Evolutionary conservation across 23 tunicate species (phyloP), one percentile per base, ranked within the genome.

Genomic region (Trididemnum clinides): DNA sequence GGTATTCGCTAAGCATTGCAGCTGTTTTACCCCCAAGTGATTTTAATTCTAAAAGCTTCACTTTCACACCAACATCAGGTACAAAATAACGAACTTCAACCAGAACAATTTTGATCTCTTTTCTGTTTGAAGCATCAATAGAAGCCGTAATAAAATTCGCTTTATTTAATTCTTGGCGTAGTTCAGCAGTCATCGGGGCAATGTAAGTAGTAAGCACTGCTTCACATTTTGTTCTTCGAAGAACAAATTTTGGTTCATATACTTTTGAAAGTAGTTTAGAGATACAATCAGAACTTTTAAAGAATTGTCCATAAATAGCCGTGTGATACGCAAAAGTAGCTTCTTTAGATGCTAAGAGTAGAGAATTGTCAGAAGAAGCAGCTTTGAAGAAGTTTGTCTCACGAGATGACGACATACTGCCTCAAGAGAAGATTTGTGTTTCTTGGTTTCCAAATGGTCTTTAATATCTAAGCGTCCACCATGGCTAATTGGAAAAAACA

Each of bases 51-150:
- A 57, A 64, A 31, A 80, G 74, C 74, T 57, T 80, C 74, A 57
- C 74, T 44, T 74, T 74, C 81, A 39, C 81, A 39, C 86, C 86
- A 37, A 82, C 65, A 84, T 84, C 87, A 84, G 82, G 87, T 84
- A 73, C 80, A 50, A 72, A 84, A 28, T 84, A 84, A 28, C 87
- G 64, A 84, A 73, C 64, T 34, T 72, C 87, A 72, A 72, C 87
- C 2, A 82, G 82, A 84, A 84, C 87, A 64, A 77, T 54, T 22
- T 85, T 85, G 72, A 85, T 54, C 89, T 78, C 72, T 85, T 85
- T 85, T 33, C 84, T 85, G 84, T 85, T 85, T 57, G 84, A 85
- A 85, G 82, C 89, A 85, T 85, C 89, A 85, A 85, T 85, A 78
- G 89, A 32, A 21, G 39, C 84, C 71, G 51, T 50, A 57, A 78